These are phyloP conservation scores for Lochmaea capreae DNA, from an alignment of 2,888 invertebrate species.

Conservation along the genomic window DNA sequence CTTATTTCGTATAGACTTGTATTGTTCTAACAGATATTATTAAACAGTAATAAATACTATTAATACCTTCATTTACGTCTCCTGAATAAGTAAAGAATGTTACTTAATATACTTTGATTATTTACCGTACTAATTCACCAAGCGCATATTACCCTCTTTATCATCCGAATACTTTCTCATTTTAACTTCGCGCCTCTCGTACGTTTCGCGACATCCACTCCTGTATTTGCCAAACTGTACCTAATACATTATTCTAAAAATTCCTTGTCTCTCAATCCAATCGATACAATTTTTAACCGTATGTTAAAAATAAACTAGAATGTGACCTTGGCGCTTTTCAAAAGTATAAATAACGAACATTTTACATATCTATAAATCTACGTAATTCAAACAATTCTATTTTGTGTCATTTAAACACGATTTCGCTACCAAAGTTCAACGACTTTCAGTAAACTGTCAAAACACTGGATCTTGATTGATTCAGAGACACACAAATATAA, in stretches of 20 bases:
- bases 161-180: too few species aligned
- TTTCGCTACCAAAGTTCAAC: conserved; percentile 20
- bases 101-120: too few species aligned
- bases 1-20: too few species aligned
- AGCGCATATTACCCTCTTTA: too few species aligned
- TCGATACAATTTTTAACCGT: neutral
- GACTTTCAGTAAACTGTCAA: conserved; percentile 20
- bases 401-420: conserved; percentile 10
- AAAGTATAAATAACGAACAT: neutral
- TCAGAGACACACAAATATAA: conserved; percentile 10
- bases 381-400: neutral
- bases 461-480: conserved; percentile 14
- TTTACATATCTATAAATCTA: conserved; percentile 5
- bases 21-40: too few species aligned
- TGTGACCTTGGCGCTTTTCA: conserved; percentile 7
- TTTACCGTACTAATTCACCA: too few species aligned
- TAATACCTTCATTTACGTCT: too few species aligned
- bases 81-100: too few species aligned
- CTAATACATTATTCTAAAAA: neutral
- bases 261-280: neutral
- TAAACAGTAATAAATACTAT: too few species aligned
- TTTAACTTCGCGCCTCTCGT: too few species aligned
- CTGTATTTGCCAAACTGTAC: too few species aligned
- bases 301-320: neutral
- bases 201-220: too few species aligned